Base-by-base conservation (phyloP, 2,113 vertebrate genomes). In the Daphoenositta chrysoptera region DNA sequence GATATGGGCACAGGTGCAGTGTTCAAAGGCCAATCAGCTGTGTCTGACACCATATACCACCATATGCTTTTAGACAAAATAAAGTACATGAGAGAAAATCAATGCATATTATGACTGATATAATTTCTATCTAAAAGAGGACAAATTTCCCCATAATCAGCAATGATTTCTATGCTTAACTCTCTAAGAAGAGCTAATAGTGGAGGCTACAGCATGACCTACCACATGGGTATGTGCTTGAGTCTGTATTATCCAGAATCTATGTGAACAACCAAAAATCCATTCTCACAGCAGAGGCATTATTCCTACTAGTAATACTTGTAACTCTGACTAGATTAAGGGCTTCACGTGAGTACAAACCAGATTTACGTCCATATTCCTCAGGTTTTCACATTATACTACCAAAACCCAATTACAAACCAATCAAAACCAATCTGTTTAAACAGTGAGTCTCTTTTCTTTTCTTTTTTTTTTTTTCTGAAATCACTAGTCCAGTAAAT, bases 1-100 rank as follows among this genome's bases (percentile, higher is more conserved):
- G 88, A 90, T 94, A 95, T 9, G 90, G 90, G 94, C 94, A 90
- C 96, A 96, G 94, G 96, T 95, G 95, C 44, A 6, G 58, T 95
- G 94, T 94, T 97, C 95, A 97, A 97, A 96, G 95, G 94, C 94
- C 95, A 96, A 93, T 97, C 88, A 95, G 83, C 86, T 95, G 94
- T 80, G 94, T 95, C 90, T 97, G 94, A 94, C 94, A 95, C 96
- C 89, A 88, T 60, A 63, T 77, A 90, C 58, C 54, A 47, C 76
- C 94, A 94, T 93, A 94, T 94, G 96, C 86, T 93, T 93, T 90
- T 66, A 94, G 86, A 77, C 15, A 96, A 94, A 97, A 90, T 81
- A 96, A 65, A 95, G 90, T 72, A 54, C 47, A 92, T 58, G 80
- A 93, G 48, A 77, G 44, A 94, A 96, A 92, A 70, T 86, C 89